phyloP scores from a whole-genome alignment of 1,140 invertebrate genomes.

The Zophobas atratus region DNA sequence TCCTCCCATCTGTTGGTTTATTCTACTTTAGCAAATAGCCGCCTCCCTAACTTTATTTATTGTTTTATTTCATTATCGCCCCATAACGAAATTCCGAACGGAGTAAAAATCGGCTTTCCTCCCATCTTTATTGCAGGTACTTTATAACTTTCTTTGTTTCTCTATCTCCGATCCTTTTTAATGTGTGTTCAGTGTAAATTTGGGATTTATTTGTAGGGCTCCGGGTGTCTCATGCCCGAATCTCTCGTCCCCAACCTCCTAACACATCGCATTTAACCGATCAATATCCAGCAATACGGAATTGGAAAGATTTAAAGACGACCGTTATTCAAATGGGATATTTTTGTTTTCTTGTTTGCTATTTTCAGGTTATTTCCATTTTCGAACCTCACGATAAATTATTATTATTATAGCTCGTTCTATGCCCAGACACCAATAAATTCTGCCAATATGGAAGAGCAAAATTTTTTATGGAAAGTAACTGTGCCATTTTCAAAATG shows the following conservation, averaged over 20 bases:
- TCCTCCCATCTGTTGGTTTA: conserved; percentile 15
- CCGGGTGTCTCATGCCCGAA: conserved; percentile 30
- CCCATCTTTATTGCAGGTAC: conserved; percentile 2
- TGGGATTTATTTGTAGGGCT: conserved; percentile 28
- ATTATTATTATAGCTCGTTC: conserved; percentile 16
- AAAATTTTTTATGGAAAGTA: conserved; percentile 22
- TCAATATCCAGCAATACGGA: conserved; percentile 40
- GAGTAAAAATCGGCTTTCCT: conserved; percentile 19
- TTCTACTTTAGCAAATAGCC: conserved; percentile 32
- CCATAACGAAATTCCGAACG: conserved; percentile 8
- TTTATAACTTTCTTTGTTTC: conserved; percentile 35
- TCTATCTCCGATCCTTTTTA: conserved; percentile 29
- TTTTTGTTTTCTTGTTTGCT: conserved; percentile 42
- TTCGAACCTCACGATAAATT: conserved; percentile 29
- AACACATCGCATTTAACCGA: conserved; percentile 37
- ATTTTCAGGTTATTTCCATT: conserved; percentile 42
- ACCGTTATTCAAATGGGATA: conserved; percentile 43
- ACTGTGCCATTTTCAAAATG: conserved; percentile 12
- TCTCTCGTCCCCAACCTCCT: conserved; percentile 30
- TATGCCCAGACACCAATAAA: conserved; percentile 10
- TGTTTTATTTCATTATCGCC: conserved; percentile 36
- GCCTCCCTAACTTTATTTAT: conserved; percentile 27
- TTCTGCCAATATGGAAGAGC: conserved; percentile 15
- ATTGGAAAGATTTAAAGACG: conserved; percentile 42
- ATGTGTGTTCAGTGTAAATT: conserved; percentile 40